Base-by-base conservation (phyloP, 2,888 invertebrate species). In the Podabrus alpinus region DNA sequence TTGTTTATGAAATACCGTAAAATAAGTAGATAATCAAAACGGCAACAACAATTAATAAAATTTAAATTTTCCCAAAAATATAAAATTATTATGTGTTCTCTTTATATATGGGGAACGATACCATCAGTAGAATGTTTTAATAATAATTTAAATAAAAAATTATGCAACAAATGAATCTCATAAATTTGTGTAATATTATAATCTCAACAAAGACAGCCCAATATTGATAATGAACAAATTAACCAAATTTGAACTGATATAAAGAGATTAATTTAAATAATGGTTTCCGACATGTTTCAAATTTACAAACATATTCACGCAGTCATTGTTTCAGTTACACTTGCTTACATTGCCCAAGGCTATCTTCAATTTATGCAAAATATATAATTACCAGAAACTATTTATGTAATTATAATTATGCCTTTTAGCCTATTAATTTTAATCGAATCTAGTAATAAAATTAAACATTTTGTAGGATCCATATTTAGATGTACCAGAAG, bases 401-500 rank as follows among this genome's bases (percentile, higher is more conserved):
- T 17, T 61, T 61, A 61, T 17, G 10, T 16, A 61, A 16, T 10
- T 61, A 13, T 61, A 61, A 61, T 61, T 17, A 61, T 13, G 13
- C 3, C 10, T n/a, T 45, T 45, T 45, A 60, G 11, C 10, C 11
- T 10, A 60, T 1, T 16, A 61, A 9, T 61, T 25, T 72, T 75
- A 70, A 86, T 88, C 73, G 29, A 7, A n/a, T n/a, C 45, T n/a
- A 45, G n/a, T 13, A 45, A 45, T 45, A 45, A n/a, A n/a, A 45
- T 45, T 45, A 45, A 45, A 45, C 2, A 45, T 45, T 45, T 45
- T 45, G 7, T 86, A 94, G 93, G 94, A 96, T 83, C 96, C 96
- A 59, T 96, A 96, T 88, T 90, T 96, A 82, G 95, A 95, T 86
- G 96, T 97, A 45, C 94, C 95, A 21, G 96, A 96, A 88, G 96